Percentiles rank a stretch among this genome's conserved stretches.
Evolutionary conservation across 2,797 vertebrate species (phyloP).

Genomic region (Huso huso): DNA sequence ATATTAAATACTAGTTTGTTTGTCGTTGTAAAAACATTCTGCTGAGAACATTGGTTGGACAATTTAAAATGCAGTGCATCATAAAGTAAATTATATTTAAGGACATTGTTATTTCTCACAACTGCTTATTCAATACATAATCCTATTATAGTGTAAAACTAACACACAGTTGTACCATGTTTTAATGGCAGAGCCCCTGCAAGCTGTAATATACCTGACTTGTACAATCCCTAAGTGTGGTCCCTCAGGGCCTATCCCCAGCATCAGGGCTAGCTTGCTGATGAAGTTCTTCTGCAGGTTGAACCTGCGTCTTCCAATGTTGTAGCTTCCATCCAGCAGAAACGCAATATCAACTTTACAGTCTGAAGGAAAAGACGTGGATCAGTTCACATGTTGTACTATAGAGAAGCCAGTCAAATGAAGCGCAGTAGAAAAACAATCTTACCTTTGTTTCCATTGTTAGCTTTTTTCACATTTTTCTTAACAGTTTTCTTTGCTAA

Average conservation of each 20-base stretch:
- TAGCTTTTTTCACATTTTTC: constrained; percentile 61
- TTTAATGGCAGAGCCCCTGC: no score
- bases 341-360: constrained; percentile 88
- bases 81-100: no score
- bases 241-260: constrained; percentile 77
- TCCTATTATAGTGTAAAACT: no score
- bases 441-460: constrained; percentile 75
- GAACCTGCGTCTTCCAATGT: constrained; percentile 84
- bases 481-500: constrained; percentile 61
- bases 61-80: no score
- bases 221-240: constrained; percentile 76
- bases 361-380: constrained; percentile 51
- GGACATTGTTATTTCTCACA: no score
- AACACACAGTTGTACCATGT: no score
- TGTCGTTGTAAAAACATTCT: no score
- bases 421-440: not conserved
- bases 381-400: not conserved
- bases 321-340: constrained; percentile 85
- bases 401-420: constrained; percentile 21
- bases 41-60: no score
- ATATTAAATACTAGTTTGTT: no score
- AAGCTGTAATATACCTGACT: constrained; percentile 57
- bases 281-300: constrained; percentile 92
- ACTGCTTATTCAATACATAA: no score
- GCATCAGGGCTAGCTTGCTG: constrained; percentile 68